These are phyloP conservation scores for Psococerastis gibbosa DNA, from an alignment of 2,888 invertebrate species.

Conservation along the genomic window DNA sequence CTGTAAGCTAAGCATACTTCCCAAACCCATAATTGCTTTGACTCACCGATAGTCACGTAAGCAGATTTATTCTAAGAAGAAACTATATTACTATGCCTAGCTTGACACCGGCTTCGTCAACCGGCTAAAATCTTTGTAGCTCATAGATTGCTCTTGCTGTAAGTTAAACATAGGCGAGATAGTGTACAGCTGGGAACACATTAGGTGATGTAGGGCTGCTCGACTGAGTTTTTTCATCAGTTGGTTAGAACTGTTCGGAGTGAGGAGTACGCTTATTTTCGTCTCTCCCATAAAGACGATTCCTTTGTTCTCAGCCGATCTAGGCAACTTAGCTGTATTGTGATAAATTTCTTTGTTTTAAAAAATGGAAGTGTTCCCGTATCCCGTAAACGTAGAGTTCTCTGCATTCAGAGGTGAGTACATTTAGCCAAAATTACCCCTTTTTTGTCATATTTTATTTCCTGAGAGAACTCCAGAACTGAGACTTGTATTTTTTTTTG, in stretches of 20 bases:
- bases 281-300: no score
- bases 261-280: background rate
- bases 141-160: no score
- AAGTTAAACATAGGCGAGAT: background rate
- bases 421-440: no score
- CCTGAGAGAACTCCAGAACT: no score
- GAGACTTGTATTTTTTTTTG: no score
- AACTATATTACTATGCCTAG: background rate
- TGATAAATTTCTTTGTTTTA: conserved; percentile 7
- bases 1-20: background rate
- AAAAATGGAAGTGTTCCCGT: conserved; percentile 58
- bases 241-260: background rate
- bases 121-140: no score
- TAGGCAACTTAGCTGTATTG: conserved; percentile 2
- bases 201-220: no score
- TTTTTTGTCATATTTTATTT: no score
- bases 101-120: background rate
- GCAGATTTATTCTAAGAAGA: background rate
- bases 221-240: background rate
- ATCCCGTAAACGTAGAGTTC: conserved; percentile 58
- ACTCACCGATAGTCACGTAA: background rate
- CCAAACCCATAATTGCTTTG: background rate
- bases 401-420: conserved; percentile 54
- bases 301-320: background rate
- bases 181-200: no score